Base-by-base conservation (phyloP, 1,140 invertebrate species). In the Idris sp. region DNA sequence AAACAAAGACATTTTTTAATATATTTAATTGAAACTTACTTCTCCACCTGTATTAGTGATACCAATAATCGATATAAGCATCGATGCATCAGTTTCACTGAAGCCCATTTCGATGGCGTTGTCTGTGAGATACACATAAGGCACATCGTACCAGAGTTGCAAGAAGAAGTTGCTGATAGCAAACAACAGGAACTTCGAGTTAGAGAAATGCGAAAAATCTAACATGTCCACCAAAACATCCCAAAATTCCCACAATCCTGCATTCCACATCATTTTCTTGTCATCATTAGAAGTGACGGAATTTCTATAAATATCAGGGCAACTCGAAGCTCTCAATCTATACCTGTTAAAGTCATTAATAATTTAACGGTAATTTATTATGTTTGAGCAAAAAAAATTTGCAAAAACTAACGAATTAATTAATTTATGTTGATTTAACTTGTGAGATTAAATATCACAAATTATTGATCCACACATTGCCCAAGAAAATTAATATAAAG, bases 81-180 rank as follows among this genome's bases (percentile, higher is more conserved):
- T 92, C 0, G 94, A 95, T 0, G 92, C 91, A 46, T 93, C 90
- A 0, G 91, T 91, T 68, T 94, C 91, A 48, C 90, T 89, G 81
- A 92, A 92, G n/a, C 92, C 92, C 84, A 91, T 89, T 73, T 90
- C 90, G 56, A 90, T 91, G 6, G 93, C 93, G 79, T 93, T 90
- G 81, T 95, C 94, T 9, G 92, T 91, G 41, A 96, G 89, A 86
- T 95, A 96, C 53, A 96, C 92, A 81, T 96, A 96, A 15, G 94
- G 94, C 22, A 96, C 93, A 84, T 96, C 94, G 84, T 96, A 95
- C 93, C 94, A 96, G 36, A 92, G 92, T 87, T 96, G 95, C 33
- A 96, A 88, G 2, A 96, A 88, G 81, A 96, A 95, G 85, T 96
- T 96, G 31, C 94, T 95, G 8, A 96, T 83, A 7, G 93, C 91